A percentile compares a stretch with the other conserved stretches of the same genome.
phyloP scores from a whole-genome alignment of 1,140 invertebrate genomes.

The Platyscapa corneri region DNA sequence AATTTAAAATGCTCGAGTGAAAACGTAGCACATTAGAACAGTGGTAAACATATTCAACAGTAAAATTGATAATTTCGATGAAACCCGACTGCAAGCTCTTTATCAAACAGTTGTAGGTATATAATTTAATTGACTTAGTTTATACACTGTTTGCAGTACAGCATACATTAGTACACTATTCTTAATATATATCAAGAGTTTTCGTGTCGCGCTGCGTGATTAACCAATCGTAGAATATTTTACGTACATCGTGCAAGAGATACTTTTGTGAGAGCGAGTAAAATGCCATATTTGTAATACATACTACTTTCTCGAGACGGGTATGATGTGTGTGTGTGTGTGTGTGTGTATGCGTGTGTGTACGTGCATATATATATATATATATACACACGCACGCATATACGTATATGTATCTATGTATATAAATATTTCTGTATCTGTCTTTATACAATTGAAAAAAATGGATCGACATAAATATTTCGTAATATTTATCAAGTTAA shows the following conservation, averaged over 20 bases:
- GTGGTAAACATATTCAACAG: neutral
- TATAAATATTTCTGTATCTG: constrained; percentile 15
- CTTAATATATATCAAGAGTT: constrained; percentile 27
- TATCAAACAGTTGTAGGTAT: constrained; percentile 26
- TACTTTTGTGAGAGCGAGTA: constrained; percentile 39
- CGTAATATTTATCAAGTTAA: neutral
- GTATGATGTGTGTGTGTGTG: no score
- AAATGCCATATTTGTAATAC: constrained; percentile 34
- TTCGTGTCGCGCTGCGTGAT: constrained; percentile 14
- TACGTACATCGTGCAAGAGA: constrained; percentile 37
- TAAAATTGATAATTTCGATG: constrained; percentile 37
- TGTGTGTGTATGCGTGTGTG: no score
- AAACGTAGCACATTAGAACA: constrained; percentile 7
- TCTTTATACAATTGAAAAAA: constrained; percentile 15
- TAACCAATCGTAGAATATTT: constrained; percentile 19
- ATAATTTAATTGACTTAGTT: constrained; percentile 63
- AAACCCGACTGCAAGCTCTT: constrained; percentile 41
- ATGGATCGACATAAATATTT: neutral
- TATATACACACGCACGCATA: no score
- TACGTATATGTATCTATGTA: neutral
- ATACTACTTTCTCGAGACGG: constrained; percentile 43
- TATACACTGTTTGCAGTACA: constrained; percentile 57
- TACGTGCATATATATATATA: no score
- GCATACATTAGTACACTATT: constrained; percentile 35
- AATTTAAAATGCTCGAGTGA: constrained; percentile 11